Conservation (phyloP, 2,888 invertebrate species). For the Apeira syringaria region DNA sequence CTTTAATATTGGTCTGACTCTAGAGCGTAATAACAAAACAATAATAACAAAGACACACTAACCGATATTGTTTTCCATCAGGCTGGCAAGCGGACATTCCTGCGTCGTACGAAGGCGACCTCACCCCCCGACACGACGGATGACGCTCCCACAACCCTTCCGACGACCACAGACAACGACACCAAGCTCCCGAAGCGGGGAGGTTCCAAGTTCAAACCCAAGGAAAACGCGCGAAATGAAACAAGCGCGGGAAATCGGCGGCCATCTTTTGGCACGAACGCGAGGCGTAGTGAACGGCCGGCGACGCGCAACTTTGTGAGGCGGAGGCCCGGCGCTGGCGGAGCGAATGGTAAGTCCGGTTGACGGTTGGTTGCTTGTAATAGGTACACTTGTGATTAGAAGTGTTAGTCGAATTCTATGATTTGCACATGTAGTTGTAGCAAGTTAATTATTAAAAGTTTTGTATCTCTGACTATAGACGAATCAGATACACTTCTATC, state of each 20-base stretch:
- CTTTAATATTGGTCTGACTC: too few species aligned
- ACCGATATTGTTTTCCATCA: conserved; percentile 48
- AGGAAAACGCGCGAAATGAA: conserved; percentile 48
- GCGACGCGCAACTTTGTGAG: conserved; percentile 64
- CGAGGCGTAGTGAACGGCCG: conserved; percentile 65
- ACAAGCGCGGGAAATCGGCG: conserved; percentile 44
- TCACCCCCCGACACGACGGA: conserved; percentile 56
- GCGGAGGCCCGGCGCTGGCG: conserved; percentile 55
- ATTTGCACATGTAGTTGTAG: background rate
- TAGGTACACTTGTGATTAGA: conserved; percentile 9
- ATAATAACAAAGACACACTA: conserved; percentile 26
- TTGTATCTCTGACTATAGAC: too few species aligned
- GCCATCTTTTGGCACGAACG: conserved; percentile 57
- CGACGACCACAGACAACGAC: conserved; percentile 12
- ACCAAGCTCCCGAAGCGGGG: conserved; percentile 38
- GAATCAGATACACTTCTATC: too few species aligned
- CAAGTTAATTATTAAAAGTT: too few species aligned
- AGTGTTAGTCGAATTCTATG: background rate
- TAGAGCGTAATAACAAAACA: background rate
- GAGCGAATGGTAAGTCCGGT: conserved; percentile 62
- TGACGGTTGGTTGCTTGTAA: conserved; percentile 35
- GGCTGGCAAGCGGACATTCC: conserved; percentile 62
- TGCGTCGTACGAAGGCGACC: conserved; percentile 71
- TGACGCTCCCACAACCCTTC: conserved; percentile 41
- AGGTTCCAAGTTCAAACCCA: conserved; percentile 46